Base-by-base conservation (phyloP, 2,888 invertebrate genomes). In the Ypsolopha scabrella region DNA sequence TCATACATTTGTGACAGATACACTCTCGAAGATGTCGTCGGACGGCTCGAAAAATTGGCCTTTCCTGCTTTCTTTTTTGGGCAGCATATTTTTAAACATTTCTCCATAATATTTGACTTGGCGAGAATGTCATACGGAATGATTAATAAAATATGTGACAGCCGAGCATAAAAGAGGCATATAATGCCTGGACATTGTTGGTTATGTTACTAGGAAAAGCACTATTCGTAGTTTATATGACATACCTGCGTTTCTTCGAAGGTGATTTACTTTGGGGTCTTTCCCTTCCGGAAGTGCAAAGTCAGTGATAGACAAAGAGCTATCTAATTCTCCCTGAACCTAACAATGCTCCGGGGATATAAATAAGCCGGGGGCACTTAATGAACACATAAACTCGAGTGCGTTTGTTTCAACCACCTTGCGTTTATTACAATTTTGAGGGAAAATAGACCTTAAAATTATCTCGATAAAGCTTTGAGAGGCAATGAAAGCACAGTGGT, bases 1-100 rank as follows among this genome's bases (percentile, higher is more conserved):
- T 86, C 85, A 86, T 83, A 83, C 72, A 74, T 81, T 67, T 78
- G 76, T 83, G 85, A 85, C 85, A 83, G 75, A 69, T 73, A 78
- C 75, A 76, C 68, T 69, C 68, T 58, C 65, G 33, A 37, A 73
- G 71, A 72, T 70, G 75, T 77, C 74, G 64, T 64, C 67, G 63
- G 64, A 56, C 55, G 52, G 55, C 59, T 45, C 39, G 39, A 67
- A 74, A 72, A 76, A 69, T 60, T 60, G 64, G 60, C 63, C 65
- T 62, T 61, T 61, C 60, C 59, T 59, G 58, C 57, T 52, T 55
- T 56, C 54, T 59, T 61, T 63, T 60, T 68, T 59, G 60, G 61
- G 14, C 43, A 50, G 8, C 41, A 6, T 36, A 13, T 35, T 48
- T 48, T 35, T n/a, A n/a, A 10, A 38, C 7, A 11, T 41, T 37